Conservation (phyloP, 2,888 invertebrate species). For the Cephus pygmeus region DNA sequence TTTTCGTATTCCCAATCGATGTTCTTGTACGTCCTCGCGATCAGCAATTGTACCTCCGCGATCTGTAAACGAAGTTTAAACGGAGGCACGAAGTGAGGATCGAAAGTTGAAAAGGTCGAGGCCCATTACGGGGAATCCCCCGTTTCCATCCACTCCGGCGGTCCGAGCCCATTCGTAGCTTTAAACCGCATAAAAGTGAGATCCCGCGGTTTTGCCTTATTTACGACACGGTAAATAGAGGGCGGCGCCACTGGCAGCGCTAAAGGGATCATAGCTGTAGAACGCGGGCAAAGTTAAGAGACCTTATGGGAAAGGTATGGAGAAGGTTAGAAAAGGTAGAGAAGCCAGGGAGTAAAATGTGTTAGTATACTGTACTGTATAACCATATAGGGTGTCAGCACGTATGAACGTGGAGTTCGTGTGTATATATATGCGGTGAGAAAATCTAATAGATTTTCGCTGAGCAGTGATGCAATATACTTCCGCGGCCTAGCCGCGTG, state of each 20-base stretch:
- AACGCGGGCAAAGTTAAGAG: neutral
- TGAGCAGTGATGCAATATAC: slow-evolving; percentile 19
- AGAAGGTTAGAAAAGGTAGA: neutral
- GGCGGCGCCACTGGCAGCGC: neutral
- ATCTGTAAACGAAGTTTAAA: neutral
- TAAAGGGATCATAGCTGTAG: neutral
- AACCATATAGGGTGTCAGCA: neutral
- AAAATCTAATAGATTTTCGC: slow-evolving; percentile 31
- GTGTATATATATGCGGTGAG: slow-evolving; percentile 7
- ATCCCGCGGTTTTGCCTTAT: slow-evolving; percentile 46
- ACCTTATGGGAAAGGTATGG: neutral
- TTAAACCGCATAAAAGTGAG: slow-evolving; percentile 56
- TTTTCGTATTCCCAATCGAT: neutral
- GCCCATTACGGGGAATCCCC: neutral
- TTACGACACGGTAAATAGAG: slow-evolving; percentile 37
- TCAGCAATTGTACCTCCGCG: neutral
- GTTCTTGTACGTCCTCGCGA: neutral
- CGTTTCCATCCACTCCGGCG: slow-evolving; percentile 2
- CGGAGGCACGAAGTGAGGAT: neutral
- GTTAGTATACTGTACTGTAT: neutral
- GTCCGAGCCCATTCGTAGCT: slow-evolving; percentile 29
- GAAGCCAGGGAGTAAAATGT: neutral
- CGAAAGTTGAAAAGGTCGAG: neutral
- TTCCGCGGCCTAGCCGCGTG: slow-evolving; percentile 22
- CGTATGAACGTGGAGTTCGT: neutral